A percentile compares a stretch with the other conserved stretches of the same genome.
Evolutionary conservation across 2,888 invertebrate genomes (phyloP).

Genomic region (Clistopyga incitator): DNA sequence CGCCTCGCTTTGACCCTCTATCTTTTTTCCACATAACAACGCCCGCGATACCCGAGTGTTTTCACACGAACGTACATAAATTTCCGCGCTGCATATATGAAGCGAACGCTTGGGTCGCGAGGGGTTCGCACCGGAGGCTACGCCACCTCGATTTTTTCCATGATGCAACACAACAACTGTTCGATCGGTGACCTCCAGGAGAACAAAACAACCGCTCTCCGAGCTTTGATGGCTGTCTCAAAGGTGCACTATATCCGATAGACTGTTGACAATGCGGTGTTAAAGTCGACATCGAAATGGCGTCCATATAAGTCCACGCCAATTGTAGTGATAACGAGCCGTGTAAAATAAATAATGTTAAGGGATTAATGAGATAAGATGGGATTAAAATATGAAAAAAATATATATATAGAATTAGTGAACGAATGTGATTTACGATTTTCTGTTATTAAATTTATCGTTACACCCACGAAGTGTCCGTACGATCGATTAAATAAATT

Average conservation of each 20-base stretch:
- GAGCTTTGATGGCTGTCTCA: no score
- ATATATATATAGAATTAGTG: no score
- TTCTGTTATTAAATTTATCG: no score
- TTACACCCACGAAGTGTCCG: no score
- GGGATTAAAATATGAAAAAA: no score
- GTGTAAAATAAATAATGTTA: no score
- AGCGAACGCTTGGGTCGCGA: not conserved
- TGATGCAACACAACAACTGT: not conserved
- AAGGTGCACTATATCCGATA: no score
- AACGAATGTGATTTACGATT: no score
- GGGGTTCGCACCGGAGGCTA: conserved; percentile 27
- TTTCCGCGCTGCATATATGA: conserved; percentile 13
- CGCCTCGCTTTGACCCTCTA: conserved; percentile 7
- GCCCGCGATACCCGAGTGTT: conserved; percentile 30
- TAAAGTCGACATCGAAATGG: not conserved
- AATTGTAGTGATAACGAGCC: no score
- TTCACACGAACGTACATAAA: conserved; percentile 47
- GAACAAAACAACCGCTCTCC: not conserved
- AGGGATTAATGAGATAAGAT: no score
- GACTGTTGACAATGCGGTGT: not conserved
- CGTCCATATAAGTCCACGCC: no score
- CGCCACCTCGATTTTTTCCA: conserved; percentile 30
- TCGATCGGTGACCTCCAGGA: conserved; percentile 48
- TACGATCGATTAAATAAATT: no score
- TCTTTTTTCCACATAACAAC: conserved; percentile 22